Evolutionary conservation across 2,797 vertebrate species (phyloP).

Genomic region (Melopsittacus undulatus): DNA sequence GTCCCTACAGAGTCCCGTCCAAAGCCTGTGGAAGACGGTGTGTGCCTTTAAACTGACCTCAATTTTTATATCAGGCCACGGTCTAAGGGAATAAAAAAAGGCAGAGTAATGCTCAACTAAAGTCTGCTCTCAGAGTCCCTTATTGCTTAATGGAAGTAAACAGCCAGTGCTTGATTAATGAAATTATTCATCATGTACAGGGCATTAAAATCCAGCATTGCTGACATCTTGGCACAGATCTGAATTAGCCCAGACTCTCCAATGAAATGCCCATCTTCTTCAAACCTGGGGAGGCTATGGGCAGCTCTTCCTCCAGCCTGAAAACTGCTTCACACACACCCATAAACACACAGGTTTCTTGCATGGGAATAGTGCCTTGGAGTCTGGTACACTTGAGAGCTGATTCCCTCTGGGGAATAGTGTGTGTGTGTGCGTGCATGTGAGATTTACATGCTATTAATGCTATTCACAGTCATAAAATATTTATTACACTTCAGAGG

Average conservation of each 20-base stretch:
- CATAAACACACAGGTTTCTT: neutral
- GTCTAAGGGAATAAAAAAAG: neutral
- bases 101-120: neutral
- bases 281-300: neutral
- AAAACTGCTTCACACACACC: neutral
- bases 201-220: neutral
- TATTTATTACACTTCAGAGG: neutral
- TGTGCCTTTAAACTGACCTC: neutral
- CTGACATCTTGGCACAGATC: neutral
- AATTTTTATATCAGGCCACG: neutral
- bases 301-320: neutral
- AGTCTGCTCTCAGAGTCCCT: neutral
- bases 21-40: neutral
- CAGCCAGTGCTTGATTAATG: neutral
- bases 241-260: neutral
- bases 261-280: neutral
- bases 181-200: neutral
- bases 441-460: neutral
- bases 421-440: accelerated
- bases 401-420: neutral
- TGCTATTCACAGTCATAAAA: neutral
- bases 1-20: neutral
- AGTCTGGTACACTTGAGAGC: neutral
- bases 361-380: neutral
- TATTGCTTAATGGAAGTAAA: slow-evolving; percentile 5